Base-by-base conservation (phyloP, 2,888 invertebrate genomes). In the Rosalia funebris region DNA sequence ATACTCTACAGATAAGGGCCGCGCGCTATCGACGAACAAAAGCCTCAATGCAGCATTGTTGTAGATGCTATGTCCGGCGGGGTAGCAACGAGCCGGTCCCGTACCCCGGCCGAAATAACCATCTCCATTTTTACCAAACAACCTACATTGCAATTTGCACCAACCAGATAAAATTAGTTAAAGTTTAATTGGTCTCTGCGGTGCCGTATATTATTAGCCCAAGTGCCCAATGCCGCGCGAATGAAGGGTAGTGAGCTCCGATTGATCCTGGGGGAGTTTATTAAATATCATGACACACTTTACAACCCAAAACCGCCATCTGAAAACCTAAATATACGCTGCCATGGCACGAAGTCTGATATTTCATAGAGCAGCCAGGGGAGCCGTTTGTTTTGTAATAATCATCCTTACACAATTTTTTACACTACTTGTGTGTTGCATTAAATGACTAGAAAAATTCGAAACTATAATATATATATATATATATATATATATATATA, bases 101-200 rank as follows among this genome's bases (percentile, higher is more conserved):
- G 12, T 48, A 41, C 25, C 3, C 45, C 20, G 37, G 34, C 25
- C 20, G 45, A n/a, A 53, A 57, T 60, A 56, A 53, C 60, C 60
- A 45, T 56, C 46, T 52, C 57, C 62, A 63, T 63, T 66, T 66
- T 66, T 61, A 55, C 57, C 57, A 44, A 62, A 63, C 63, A 63
- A 62, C 53, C 62, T 59, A 57, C 60, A 7, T 36, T 63, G 68
- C 63, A 68, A 66, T 68, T 67, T 65, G 67, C 67, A 62, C 25
- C 60, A 61, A 61, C 66, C 67, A 68, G 71, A 71, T 73, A 71
- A 73, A 73, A 73, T 74, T 73, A 74, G 73, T 69, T 72, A 66
- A 72, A 71, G 69, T 71, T 73, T 70, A 73, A 74, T 73, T 72
- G 71, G 71, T 66, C 72, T 65, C 74, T 12, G 44, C 58, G 67